A percentile compares a stretch with the other conserved stretches of the same genome.
These are phyloP conservation scores for Sinohyriopsis cumingii DNA, from an alignment of 2,888 invertebrate genomes.

Conservation along the genomic window DNA sequence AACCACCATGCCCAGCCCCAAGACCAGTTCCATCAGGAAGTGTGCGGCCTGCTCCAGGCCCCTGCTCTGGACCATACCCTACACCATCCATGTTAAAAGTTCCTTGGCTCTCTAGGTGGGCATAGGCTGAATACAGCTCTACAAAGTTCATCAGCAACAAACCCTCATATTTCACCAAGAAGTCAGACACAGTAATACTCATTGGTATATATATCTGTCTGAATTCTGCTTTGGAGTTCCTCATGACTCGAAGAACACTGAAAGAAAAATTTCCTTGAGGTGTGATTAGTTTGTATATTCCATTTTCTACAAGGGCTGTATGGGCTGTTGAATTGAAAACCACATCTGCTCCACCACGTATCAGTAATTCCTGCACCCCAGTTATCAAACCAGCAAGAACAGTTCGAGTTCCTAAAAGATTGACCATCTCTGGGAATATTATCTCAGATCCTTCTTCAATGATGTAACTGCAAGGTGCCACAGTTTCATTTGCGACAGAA, in stretches of 20 bases:
- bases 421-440: conserved; percentile 44
- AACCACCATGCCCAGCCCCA: conserved; percentile 57
- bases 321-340: conserved; percentile 49
- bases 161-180: conserved; percentile 53
- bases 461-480: conserved; percentile 56
- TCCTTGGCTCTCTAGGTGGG: conserved; percentile 52
- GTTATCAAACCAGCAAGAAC: conserved; percentile 53
- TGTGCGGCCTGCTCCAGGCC: conserved; percentile 47
- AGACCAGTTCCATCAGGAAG: conserved; percentile 29
- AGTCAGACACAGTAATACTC: conserved; percentile 36
- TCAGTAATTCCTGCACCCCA: conserved; percentile 43
- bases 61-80: conserved; percentile 42
- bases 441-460: conserved; percentile 50
- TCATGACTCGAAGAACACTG: conserved; percentile 41
- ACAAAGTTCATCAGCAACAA: conserved; percentile 51
- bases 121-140: conserved; percentile 44
- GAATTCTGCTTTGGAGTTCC: conserved; percentile 48
- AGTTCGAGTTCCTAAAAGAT: conserved; percentile 52
- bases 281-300: conserved; percentile 49
- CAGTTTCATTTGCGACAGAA: conserved; percentile 51
- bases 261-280: conserved; percentile 54
- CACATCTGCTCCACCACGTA: conserved; percentile 48
- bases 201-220: conserved; percentile 40
- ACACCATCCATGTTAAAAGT: conserved; percentile 50
- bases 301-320: conserved; percentile 55